Evolutionary conservation across 2,888 invertebrate species (phyloP), one percentile per base, ranked within the genome.

Genomic region (Thecocarcelia acutangulata): DNA sequence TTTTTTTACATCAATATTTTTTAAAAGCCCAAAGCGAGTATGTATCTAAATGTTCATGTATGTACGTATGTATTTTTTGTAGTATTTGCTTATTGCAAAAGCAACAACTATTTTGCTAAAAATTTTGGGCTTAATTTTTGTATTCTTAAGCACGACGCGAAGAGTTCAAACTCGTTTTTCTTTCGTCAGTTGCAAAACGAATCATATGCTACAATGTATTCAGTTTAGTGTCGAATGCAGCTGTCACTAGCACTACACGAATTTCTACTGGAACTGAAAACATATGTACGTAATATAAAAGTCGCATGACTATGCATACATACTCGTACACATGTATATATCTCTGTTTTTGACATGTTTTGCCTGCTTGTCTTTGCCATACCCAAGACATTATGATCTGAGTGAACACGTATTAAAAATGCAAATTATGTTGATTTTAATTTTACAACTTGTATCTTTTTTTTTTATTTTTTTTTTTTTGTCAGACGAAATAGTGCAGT

Each of bases 181-280:
- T 33, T 33, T 33, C 9, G 5, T 28, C 28, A 4, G 6, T 6
- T 4, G 28, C 28, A 28, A 28, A 28, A 28, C 6, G 28, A 28
- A 28, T 3, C 33, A 33, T 8, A 33, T 1, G 33, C 33, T 1
- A 6, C 33, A 33, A 33, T 8, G 33, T 33, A 33, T 33, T 33
- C 33, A 33, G 8, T 80, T 80, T 74, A 63, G 85, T 86, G 87
- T 85, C 87, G 86, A 84, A 80, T 85, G 83, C 86, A 86, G 85
- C 86, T 86, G 87, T 68, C 70, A 72, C 73, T 81, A 68, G 17
- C 58, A 59, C 6, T 59, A 56, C 64, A 59, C 52, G 33, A 61
- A 72, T 59, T 80, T 54, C n/a, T n/a, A 5, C 13, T 15, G 13
- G 13, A 28, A 59, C 0, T 0, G 9, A 58, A 58, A 70, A 61